Base-by-base conservation (phyloP, 2,888 invertebrate species). In the Drosophila pseudotakahashii region DNA sequence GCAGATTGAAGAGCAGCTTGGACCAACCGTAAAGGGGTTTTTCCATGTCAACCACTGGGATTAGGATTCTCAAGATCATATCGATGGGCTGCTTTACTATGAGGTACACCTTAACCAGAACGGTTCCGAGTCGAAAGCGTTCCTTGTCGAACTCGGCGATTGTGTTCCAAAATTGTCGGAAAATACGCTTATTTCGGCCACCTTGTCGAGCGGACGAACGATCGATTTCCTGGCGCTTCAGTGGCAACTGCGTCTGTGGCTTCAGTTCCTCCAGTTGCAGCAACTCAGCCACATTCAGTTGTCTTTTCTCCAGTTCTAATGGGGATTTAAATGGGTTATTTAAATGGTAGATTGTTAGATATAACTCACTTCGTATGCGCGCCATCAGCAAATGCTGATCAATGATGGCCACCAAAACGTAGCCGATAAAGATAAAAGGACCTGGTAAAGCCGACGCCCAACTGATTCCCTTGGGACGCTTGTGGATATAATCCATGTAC, bases 1-100 rank as follows among this genome's bases (percentile, higher is more conserved):
- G 81, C 1, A 79, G 1, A 14, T 69, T 76, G 41, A 77, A 81
- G 47, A 85, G 68, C 11, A 89, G 58, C 63, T 89, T 89, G 7
- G 85, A 85, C 88, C 89, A 88, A 13, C 83, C 51, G 19, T 32
- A 77, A 36, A 83, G 77, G 5, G 74, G 73, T 11, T 73, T 70
- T 14, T 77, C 80, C 45, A 81, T 76, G 16, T 83, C 76, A 11
- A 81, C 81, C 13, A 74, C 61, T 0, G 88, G 89, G 13, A 88
- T 70, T 2, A 94, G 92, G 7, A 94, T 78, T 50, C 92, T 93
- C 9, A 95, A 90, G 0, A 93, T 1, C 16, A 94, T 76, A 75
- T 93, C 90, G 0, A 93, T 90, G 0, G 94, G 94, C 55, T 93
- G 89, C 81, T 93, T 92, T 23, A 93, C 2, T 4, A 77, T 0